Conservation (phyloP, 2,113 vertebrate genomes). For the Aramus guarauna region DNA sequence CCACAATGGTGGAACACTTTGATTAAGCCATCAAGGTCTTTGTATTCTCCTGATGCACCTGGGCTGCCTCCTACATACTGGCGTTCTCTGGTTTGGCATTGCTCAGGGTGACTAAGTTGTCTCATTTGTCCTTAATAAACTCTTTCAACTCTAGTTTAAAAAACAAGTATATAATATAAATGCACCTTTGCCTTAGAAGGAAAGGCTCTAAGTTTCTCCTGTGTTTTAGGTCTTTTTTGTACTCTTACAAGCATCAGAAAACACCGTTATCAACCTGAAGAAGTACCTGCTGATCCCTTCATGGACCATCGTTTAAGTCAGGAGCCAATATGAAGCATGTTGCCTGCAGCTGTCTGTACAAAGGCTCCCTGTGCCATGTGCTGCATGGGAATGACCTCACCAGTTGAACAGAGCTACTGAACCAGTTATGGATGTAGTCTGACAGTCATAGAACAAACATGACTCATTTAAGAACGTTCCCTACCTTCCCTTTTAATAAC, state of each 20-base stretch:
- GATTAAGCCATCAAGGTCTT: neutral
- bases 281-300: neutral
- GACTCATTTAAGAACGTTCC: slow-evolving; percentile 49
- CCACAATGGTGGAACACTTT: neutral
- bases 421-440: slow-evolving; percentile 31
- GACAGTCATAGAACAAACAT: slow-evolving; percentile 44
- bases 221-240: neutral
- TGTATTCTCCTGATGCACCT: neutral
- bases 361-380: neutral
- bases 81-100: neutral
- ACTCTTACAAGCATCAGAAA: neutral
- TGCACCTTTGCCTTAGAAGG: neutral
- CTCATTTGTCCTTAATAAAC: neutral
- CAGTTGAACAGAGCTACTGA: slow-evolving; percentile 17
- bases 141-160: neutral
- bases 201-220: neutral
- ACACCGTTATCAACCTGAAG: neutral
- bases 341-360: slow-evolving; percentile 31
- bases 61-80: neutral
- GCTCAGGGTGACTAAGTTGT: neutral
- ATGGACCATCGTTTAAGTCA: neutral
- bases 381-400: slow-evolving; percentile 20
- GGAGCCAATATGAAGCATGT: neutral
- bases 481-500: slow-evolving; percentile 42
- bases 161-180: neutral